Conservation (phyloP, 2,888 invertebrate species). For the Monopis laevigella region DNA sequence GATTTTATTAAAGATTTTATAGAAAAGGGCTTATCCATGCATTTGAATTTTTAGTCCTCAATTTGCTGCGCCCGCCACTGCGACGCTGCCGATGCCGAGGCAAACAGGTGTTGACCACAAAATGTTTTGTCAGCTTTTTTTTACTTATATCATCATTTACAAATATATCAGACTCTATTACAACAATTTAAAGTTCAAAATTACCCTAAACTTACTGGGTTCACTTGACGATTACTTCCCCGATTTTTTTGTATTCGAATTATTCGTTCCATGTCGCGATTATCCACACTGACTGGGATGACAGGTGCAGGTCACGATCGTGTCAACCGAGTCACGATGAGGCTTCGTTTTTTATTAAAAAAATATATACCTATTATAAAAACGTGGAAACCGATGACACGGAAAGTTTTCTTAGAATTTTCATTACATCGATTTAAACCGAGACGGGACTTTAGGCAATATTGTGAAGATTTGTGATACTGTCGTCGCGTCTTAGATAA, state of each 20-base stretch:
- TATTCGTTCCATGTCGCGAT: neutral
- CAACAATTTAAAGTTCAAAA: conserved; percentile 1
- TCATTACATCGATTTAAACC: too few relatives aligned
- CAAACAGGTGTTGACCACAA: neutral
- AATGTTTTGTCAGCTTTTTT: neutral
- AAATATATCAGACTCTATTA: neutral
- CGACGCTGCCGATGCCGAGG: too few relatives aligned
- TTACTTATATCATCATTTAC: neutral
- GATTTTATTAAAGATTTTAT: too few relatives aligned
- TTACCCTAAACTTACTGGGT: neutral
- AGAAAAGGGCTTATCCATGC: too few relatives aligned
- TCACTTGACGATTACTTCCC: conserved; percentile 5
- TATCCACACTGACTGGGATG: neutral
- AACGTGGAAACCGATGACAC: too few relatives aligned
- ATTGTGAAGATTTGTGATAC: too few relatives aligned
- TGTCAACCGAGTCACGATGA: conserved; percentile 8
- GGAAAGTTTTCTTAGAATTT: too few relatives aligned
- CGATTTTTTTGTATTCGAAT: conserved; percentile 7
- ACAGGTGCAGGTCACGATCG: conserved; percentile 9
- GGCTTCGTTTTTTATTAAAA: too few relatives aligned
- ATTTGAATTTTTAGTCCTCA: neutral
- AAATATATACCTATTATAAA: too few relatives aligned
- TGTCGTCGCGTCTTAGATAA: too few relatives aligned
- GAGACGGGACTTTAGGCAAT: too few relatives aligned
- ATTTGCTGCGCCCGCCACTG: conserved; percentile 8